These are phyloP conservation scores for Syngnathoides biaculeatus DNA, from an alignment of 2,113 vertebrate species.

Conservation along the genomic window DNA sequence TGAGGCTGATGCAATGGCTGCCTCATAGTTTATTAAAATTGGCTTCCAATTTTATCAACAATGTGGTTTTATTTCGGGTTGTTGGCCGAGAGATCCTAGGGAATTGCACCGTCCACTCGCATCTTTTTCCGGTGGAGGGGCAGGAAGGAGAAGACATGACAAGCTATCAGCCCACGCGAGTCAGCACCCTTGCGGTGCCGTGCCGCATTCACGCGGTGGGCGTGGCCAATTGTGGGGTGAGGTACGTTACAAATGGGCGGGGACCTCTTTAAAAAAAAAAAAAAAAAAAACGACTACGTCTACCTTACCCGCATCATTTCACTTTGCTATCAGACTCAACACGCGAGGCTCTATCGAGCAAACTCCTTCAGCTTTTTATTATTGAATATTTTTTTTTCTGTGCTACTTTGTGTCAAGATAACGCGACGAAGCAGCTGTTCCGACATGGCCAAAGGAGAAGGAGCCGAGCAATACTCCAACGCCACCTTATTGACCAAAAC, in stretches of 20 bases:
- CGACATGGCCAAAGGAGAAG: slow-evolving; percentile 74
- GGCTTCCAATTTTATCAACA: neutral
- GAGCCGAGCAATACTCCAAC: slow-evolving; percentile 69
- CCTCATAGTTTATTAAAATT: neutral
- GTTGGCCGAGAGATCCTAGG: no score
- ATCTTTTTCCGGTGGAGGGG: neutral
- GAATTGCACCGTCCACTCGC: neutral
- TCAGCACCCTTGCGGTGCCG: neutral
- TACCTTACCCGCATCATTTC: neutral
- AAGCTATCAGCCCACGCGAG: neutral
- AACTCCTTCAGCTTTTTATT: neutral
- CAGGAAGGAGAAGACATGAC: neutral
- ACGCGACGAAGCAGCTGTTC: neutral
- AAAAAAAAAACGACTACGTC: slow-evolving; percentile 36
- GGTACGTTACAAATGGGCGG: slow-evolving; percentile 33
- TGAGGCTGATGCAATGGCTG: neutral
- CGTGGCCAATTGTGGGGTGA: slow-evolving; percentile 36
- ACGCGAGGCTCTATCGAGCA: neutral
- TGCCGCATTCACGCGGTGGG: no score
- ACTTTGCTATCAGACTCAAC: slow-evolving; percentile 6
- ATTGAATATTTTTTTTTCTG: no score
- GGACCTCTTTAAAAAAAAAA: neutral
- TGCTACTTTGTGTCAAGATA: neutral
- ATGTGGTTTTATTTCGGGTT: no score
- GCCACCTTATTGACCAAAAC: slow-evolving; percentile 67